Conservation (phyloP, 2,888 invertebrate genomes). For the Caenorhabditis sulstoni region DNA sequence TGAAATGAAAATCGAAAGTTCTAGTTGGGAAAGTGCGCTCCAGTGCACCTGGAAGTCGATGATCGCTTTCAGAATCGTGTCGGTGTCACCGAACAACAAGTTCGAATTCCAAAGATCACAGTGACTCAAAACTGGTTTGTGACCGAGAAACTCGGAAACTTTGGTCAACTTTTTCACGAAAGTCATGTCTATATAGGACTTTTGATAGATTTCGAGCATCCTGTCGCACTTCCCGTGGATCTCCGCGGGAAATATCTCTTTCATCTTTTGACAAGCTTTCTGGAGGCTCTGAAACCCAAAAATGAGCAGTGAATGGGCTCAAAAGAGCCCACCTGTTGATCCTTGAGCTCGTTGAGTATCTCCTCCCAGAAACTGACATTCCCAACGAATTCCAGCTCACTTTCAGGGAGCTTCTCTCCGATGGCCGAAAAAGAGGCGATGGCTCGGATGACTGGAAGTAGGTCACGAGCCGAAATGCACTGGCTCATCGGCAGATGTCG, state of each 20-base stretch:
- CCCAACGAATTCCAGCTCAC: slow-evolving; percentile 35
- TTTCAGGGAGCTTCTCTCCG: slow-evolving; percentile 32
- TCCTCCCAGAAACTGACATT: slow-evolving; percentile 23
- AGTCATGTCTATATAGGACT: slow-evolving; percentile 28
- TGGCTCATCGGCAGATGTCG: slow-evolving; percentile 30
- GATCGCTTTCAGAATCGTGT: slow-evolving; percentile 35
- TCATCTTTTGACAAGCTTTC: too few relatives aligned
- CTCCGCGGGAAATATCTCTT: slow-evolving; percentile 22
- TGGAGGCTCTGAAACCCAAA: too few relatives aligned
- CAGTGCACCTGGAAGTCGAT: slow-evolving; percentile 54
- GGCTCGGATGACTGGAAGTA: slow-evolving; percentile 31
- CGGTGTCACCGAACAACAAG: slow-evolving; percentile 38
- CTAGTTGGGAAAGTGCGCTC: too few relatives aligned
- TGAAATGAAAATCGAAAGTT: slow-evolving; percentile 17
- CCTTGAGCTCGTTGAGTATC: too few relatives aligned
- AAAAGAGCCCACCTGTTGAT: too few relatives aligned
- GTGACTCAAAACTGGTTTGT: slow-evolving; percentile 45
- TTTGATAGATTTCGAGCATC: slow-evolving; percentile 21
- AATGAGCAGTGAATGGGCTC: too few relatives aligned
- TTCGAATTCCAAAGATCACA: slow-evolving; percentile 48
- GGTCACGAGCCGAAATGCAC: slow-evolving; percentile 35
- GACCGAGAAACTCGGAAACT: slow-evolving; percentile 42
- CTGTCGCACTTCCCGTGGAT: slow-evolving; percentile 35
- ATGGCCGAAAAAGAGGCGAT: slow-evolving; percentile 45
- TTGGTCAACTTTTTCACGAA: slow-evolving; percentile 7